Evolutionary conservation across 2,797 vertebrate genomes (phyloP), one percentile per base, ranked within the genome.

Genomic region (Danio aesculapii): DNA sequence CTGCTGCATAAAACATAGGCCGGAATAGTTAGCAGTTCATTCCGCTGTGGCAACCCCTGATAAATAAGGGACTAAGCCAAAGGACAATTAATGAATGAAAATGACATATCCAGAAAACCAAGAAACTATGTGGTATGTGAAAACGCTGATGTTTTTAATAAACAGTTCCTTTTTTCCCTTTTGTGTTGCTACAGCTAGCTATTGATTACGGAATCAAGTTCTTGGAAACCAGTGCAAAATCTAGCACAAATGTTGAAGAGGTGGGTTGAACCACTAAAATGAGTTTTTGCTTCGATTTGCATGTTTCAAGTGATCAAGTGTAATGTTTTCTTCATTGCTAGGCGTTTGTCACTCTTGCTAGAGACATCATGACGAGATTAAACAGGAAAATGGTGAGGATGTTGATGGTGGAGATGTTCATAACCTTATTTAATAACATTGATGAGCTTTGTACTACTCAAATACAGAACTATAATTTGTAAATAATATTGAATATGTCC

Each of bases 171-270:
- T 53, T 5, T 69, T 67, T 78, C 8, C 19, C 83, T 4, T 63
- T 52, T 75, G 64, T 72, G 6, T 85, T 53, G 9, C n/a, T 61
- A 85, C 90, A 99, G 98, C 91, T 99, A 92, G 98, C 98, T 50
- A 99, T 99, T 91, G 98, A 99, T 92, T 99, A 98, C 77, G 97
- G 98, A 81, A 97, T 99, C 72, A 99, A 99, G 89, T 99, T 99
- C 88, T 90, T 99, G 93, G 98, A 99, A 91, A 99, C 98, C 13
- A 99, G 98, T 86, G 98, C 97, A 86, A 99, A 99, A 92, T 97
- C 98, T 72, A 95, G 98, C 91, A 92, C 97, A 89, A 99, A 99
- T 79, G 98, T 99, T 72, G 97, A 99, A 92, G 97, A 99, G 96
- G 98, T 98, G 21, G 8, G 53, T 17, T 47, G 39, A 41, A 1